phyloP scores from a whole-genome alignment of 2,797 vertebrate genomes.

The Carapus acus region DNA sequence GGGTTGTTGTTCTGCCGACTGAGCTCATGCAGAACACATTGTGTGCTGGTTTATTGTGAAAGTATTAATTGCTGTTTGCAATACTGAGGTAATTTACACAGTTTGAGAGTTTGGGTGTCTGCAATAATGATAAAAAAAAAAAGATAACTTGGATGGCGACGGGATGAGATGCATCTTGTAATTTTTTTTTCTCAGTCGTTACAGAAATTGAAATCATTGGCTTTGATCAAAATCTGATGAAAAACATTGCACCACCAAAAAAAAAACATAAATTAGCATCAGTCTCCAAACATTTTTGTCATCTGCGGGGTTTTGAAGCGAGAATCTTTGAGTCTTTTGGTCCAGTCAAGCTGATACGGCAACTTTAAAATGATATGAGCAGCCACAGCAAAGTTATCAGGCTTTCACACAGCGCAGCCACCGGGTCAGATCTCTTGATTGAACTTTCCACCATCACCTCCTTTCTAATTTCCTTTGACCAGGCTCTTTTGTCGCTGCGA shows the following conservation, averaged over 20 bases:
- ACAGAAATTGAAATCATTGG: too few relatives aligned
- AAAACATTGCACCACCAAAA: too few relatives aligned
- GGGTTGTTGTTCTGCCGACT: constrained; percentile 46
- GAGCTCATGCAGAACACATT: constrained; percentile 29
- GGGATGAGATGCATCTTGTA: too few relatives aligned
- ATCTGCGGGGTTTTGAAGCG: too few relatives aligned
- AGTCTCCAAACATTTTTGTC: too few relatives aligned
- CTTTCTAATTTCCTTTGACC: constrained; percentile 58
- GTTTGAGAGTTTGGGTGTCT: constrained; percentile 18
- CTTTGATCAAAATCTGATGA: too few relatives aligned
- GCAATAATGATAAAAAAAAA: constrained; percentile 4
- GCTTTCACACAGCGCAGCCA: constrained; percentile 13
- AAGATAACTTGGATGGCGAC: not conserved
- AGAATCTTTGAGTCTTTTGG: not conserved
- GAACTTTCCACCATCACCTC: constrained; percentile 35
- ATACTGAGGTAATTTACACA: constrained; percentile 19
- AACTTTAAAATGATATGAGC: not conserved
- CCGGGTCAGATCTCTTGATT: constrained; percentile 31
- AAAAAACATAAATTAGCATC: too few relatives aligned
- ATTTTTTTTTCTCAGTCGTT: too few relatives aligned
- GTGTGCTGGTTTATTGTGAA: constrained; percentile 38
- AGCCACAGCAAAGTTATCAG: constrained; percentile 3
- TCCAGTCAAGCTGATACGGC: not conserved
- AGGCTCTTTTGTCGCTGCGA: constrained; percentile 31
- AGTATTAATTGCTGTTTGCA: constrained; percentile 34